Conservation (phyloP, 2,113 vertebrate species). For the Podarcis cretensis region DNA sequence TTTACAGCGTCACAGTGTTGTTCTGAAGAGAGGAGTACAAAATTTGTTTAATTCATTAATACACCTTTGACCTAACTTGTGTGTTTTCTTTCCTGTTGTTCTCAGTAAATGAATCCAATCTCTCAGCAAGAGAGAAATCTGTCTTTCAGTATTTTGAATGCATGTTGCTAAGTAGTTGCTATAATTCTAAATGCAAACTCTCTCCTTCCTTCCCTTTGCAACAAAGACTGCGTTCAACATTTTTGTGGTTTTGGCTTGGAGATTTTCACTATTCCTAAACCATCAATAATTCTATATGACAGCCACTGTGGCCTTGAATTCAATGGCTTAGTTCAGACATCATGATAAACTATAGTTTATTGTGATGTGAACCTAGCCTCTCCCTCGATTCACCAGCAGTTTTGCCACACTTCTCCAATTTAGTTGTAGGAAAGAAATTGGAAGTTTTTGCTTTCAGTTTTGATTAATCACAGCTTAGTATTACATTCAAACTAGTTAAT, state of each 20-base stretch:
- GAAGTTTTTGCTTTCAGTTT: background rate
- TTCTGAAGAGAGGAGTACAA: constrained; percentile 20
- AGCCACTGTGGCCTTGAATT: background rate
- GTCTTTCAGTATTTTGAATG: background rate
- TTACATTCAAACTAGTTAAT: background rate
- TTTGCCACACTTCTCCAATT: background rate
- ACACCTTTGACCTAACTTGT: constrained; percentile 48
- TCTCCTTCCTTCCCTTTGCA: background rate
- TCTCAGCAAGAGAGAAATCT: background rate
- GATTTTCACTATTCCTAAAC: background rate
- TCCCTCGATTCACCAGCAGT: background rate
- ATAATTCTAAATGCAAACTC: background rate
- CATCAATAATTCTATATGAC: background rate
- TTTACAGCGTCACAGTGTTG: constrained; percentile 32
- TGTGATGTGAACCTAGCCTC: background rate
- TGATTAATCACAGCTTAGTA: background rate
- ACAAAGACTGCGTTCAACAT: background rate
- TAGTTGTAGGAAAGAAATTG: background rate
- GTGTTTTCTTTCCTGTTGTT: background rate
- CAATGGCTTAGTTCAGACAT: rapidly evolving
- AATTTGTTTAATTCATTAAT: constrained; percentile 46
- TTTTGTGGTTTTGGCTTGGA: background rate
- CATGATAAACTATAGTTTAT: background rate
- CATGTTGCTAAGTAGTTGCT: background rate
- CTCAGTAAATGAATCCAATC: background rate